Evolutionary conservation across 2,888 invertebrate species (phyloP).

Genomic region (Ditylenchus weischeri): DNA sequence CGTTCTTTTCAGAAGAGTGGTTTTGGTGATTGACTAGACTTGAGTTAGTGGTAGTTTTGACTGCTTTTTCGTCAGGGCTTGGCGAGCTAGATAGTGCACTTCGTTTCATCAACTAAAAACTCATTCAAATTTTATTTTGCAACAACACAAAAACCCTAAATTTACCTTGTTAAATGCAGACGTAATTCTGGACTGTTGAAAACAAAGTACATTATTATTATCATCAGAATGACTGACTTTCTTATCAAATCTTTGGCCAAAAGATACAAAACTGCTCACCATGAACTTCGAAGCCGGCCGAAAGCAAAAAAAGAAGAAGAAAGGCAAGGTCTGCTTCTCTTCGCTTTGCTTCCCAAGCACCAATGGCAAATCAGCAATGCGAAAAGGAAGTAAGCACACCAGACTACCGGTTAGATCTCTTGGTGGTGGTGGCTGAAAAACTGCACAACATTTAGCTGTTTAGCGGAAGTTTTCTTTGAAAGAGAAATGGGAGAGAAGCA

Average conservation of each 20-base stretch:
- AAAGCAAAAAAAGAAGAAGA: too few species aligned
- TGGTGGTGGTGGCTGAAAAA: not conserved
- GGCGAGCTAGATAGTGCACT: conserved; percentile 6
- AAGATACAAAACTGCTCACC: not conserved
- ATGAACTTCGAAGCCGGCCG: conserved; percentile 3
- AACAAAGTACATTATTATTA: too few species aligned
- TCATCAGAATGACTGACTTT: too few species aligned
- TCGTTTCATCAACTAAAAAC: conserved; percentile 7
- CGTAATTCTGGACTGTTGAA: too few species aligned
- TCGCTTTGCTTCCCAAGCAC: not conserved
- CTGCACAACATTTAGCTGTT: not conserved
- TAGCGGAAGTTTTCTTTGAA: not conserved
- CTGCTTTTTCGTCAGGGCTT: conserved; percentile 1
- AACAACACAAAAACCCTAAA: too few species aligned
- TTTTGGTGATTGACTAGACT: not conserved
- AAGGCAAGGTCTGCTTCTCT: too few species aligned
- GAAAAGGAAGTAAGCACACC: not conserved
- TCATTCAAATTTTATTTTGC: too few species aligned
- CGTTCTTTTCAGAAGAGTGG: not conserved
- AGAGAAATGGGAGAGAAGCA: not conserved
- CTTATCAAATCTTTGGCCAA: too few species aligned
- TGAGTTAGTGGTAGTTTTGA: not conserved
- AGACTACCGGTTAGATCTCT: not conserved
- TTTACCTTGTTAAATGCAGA: too few species aligned
- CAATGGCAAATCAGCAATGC: conserved; percentile 8